phyloP scores from a whole-genome alignment of 2,797 vertebrate genomes.

The Parauchenoglanis punctatus region DNA sequence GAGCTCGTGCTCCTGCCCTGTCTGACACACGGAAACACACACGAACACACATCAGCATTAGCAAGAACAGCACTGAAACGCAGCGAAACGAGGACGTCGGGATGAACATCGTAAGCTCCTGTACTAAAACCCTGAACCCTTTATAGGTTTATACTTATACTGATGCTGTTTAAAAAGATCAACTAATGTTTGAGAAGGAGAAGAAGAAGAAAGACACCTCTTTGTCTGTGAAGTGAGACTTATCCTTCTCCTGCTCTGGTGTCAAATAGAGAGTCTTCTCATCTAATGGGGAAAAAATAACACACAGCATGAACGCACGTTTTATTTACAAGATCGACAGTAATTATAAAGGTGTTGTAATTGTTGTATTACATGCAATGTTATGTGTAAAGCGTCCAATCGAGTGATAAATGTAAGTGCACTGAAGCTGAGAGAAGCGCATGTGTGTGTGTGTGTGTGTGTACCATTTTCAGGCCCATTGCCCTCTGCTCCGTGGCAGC shows the following conservation, averaged over 20 bases:
- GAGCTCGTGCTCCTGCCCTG: slow-evolving; percentile 96
- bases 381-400: background rate
- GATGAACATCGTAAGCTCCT: too few species aligned
- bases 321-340: background rate
- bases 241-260: slow-evolving; percentile 98
- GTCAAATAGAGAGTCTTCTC: slow-evolving; percentile 97
- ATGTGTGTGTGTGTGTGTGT: slow-evolving; percentile 26
- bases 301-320: background rate
- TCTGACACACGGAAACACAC: slow-evolving; percentile 70
- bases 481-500: slow-evolving; percentile 93
- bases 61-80: background rate
- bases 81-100: too few species aligned
- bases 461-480: slow-evolving; percentile 75
- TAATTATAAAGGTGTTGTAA: background rate
- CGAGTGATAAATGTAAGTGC: background rate
- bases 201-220: slow-evolving; percentile 77
- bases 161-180: background rate
- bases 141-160: background rate
- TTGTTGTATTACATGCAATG: background rate
- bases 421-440: background rate
- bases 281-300: slow-evolving; percentile 70
- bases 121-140: background rate
- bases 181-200: background rate
- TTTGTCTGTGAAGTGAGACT: slow-evolving; percentile 99
- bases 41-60: slow-evolving; percentile 3